Base-by-base conservation (phyloP, 2,888 invertebrate genomes). In the Amorpha juglandis region DNA sequence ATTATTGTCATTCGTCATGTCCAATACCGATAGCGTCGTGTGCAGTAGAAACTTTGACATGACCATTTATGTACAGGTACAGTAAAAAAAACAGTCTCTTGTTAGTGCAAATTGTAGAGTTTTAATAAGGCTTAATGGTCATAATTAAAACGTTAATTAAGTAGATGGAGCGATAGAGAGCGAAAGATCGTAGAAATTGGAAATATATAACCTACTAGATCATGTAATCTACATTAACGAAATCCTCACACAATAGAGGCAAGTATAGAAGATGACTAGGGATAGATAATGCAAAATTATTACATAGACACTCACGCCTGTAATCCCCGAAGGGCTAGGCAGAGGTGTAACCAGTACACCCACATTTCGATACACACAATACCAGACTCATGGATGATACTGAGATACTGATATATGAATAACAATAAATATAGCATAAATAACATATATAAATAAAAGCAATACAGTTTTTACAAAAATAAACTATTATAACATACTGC, bases 1-100 rank as follows among this genome's bases (percentile, higher is more conserved):
- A 80, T 83, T 79, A 81, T 78, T 77, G 75, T 79, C 71, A 78
- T 69, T 63, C 69, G 69, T 72, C 73, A 69, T 71, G 70, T 69
- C 70, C 68, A 66, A 71, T 69, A 27, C 38, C 14, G 8, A 58
- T 52, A 45, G n/a, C 35, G 16, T 45, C n/a, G 6, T 16, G 48
- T 65, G 11, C 19, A 27, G 48, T 64, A 55, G 47, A 55, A 47
- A 48, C 19, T 48, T 19, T 47, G 55, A 58, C 47, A 19, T 65
- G 19, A 19, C 33, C 45, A 58, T 58, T 19, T 19, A 9, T 38
- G 55, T 55, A 12, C 0, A 1, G 7, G 19, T 11, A 16, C 2
- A 11, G 45, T 45, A 14, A 14, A 45, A n/a, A 45, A 45, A 45
- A 1, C 14, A 1, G 45, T 45, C 4, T 45, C 7, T 55, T 9